Evolutionary conservation across 2,797 vertebrate species (phyloP), one percentile per base, ranked within the genome.

Genomic region (Sebastolobus alascanus): DNA sequence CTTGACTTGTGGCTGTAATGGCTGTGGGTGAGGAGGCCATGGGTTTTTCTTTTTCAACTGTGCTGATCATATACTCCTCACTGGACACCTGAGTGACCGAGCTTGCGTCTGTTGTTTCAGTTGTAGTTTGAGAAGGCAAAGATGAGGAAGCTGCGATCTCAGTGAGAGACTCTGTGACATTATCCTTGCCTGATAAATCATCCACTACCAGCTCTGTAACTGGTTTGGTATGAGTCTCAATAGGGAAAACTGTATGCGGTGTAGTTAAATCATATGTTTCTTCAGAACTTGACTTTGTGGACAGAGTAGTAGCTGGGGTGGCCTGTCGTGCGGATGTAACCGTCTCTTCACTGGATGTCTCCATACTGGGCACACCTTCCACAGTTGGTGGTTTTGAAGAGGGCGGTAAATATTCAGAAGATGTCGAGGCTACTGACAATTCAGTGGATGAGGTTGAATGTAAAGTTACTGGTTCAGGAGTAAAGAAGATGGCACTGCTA

Each of bases 31-130:
- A 69, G 31, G 54, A 60, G 27, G 54, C 65, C 2, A 20, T 43
- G 1, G 40, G 22, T 66, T 69, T 73, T 68, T 73, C 73, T 46
- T 63, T 70, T 60, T 82, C 61, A 73, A 38, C 59, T 73, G 60
- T 73, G 66, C n/a, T 90, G 63, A 72, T 37, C 31, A 83, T 68
- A 59, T 81, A 82, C 52, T 90, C 84, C 8, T 85, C 80, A 71
- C 73, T 89, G 10, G 82, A 80, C 37, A 74, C 63, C 10, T 55
- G 29, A 40, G 68, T 56, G n/a, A 75, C 55, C 64, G 35, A 61
- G 33, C 37, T 68, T 33, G 35, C 79, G 50, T 54, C 46, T 58
- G 75, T 56, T 87, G 82, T 78, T 79, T 83, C 74, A 69, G 46
- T 77, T 65, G 66, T 50, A 8, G 83, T 71, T 72, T 85, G 73